Conservation (phyloP, 2,888 invertebrate genomes). For the Fragum whitleyi region DNA sequence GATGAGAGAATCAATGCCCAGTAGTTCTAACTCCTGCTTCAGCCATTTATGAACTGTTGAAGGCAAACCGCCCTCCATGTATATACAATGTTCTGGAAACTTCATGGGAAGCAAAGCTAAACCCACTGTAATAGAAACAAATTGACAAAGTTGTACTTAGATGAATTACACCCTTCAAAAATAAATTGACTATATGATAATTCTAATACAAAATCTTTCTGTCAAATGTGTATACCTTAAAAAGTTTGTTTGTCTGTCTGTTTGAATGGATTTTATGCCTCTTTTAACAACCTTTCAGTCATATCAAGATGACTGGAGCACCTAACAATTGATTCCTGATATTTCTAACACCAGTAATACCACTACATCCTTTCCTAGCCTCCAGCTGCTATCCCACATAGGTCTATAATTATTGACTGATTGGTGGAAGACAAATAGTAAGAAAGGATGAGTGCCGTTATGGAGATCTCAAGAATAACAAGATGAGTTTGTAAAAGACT, state of each 20-base stretch:
- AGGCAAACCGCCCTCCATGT: conserved; percentile 75
- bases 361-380: too few relatives aligned
- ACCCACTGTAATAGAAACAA: conserved; percentile 54
- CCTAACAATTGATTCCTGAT: too few relatives aligned
- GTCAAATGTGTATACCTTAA: not conserved
- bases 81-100: conserved; percentile 75
- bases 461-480: too few relatives aligned
- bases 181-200: not conserved
- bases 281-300: too few relatives aligned
- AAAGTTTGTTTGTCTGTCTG: not conserved
- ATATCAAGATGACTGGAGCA: too few relatives aligned
- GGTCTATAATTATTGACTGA: too few relatives aligned
- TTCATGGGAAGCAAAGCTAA: conserved; percentile 70
- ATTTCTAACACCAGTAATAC: too few relatives aligned
- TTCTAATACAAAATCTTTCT: not conserved
- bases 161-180: not conserved
- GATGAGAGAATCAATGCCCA: conserved; percentile 90
- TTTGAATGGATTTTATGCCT: too few relatives aligned
- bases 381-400: too few relatives aligned
- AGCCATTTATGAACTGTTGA: conserved; percentile 89
- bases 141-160: not conserved
- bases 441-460: too few relatives aligned
- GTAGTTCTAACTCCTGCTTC: conserved; percentile 90
- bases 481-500: not conserved
- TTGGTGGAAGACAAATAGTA: too few relatives aligned